Conservation (phyloP, 2,113 vertebrate genomes). For the Cariama cristata region DNA sequence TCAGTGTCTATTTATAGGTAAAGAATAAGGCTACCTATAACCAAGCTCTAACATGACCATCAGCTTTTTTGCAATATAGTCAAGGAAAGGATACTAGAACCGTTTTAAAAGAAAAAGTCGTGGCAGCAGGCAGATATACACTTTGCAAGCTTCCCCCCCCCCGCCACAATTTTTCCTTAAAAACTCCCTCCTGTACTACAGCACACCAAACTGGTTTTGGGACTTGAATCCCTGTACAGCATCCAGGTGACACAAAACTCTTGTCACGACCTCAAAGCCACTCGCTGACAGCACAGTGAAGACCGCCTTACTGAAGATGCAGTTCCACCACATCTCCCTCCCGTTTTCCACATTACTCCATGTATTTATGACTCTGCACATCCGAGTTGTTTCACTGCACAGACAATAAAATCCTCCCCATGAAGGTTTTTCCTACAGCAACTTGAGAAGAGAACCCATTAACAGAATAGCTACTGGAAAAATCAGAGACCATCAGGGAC, state of each 20-base stretch:
- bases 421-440: background rate
- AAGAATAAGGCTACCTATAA: conserved; percentile 1
- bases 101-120: background rate
- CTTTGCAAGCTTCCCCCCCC: background rate
- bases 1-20: background rate
- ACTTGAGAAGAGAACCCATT: background rate
- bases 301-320: rapidly evolving
- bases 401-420: background rate
- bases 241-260: background rate
- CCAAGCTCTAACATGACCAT: background rate
- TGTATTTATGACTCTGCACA: background rate
- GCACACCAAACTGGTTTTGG: background rate
- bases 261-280: rapidly evolving
- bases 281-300: rapidly evolving
- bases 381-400: background rate
- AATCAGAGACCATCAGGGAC: background rate
- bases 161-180: background rate
- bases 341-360: rapidly evolving
- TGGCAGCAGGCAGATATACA: background rate
- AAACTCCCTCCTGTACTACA: background rate
- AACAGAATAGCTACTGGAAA: background rate
- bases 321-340: background rate
- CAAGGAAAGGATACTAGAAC: background rate
- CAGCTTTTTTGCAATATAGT: background rate
- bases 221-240: rapidly evolving